Conservation (phyloP, 2,113 vertebrate species). For the Macquaria australasica region DNA sequence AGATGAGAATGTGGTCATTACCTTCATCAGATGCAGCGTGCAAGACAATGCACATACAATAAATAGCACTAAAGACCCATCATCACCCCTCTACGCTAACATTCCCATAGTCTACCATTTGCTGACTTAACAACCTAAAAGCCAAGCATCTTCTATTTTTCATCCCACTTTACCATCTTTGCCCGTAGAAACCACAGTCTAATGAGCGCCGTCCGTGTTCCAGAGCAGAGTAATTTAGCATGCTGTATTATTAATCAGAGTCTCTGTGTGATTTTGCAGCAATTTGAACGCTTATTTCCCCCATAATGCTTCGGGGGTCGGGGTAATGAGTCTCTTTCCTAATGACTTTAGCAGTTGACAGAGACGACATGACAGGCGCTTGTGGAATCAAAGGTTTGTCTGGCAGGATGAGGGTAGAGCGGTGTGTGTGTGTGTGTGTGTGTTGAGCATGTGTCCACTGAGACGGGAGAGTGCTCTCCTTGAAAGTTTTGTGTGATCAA, state of each 20-base stretch:
- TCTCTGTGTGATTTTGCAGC: conserved; percentile 76
- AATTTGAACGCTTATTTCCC: conserved; percentile 77
- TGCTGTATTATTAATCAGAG: conserved; percentile 80
- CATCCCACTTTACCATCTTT: conserved; percentile 45
- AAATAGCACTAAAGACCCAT: conserved; percentile 2
- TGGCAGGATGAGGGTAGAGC: conserved; percentile 33
- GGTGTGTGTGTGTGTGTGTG: conserved; percentile 24
- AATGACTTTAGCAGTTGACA: conserved; percentile 72
- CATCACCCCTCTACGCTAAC: neutral
- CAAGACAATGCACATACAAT: neutral
- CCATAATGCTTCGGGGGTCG: conserved; percentile 64
- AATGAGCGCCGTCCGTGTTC: conserved; percentile 59
- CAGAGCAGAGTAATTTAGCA: conserved; percentile 67
- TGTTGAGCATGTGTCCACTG: conserved; percentile 40
- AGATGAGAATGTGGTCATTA: conserved; percentile 15
- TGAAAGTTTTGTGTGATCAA: conserved; percentile 57
- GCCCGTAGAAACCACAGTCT: conserved; percentile 55
- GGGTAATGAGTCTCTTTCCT: conserved; percentile 76
- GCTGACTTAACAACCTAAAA: conserved; percentile 33
- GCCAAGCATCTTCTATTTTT: conserved; percentile 37
- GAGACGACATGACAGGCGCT: conserved; percentile 67
- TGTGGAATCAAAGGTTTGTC: conserved; percentile 75
- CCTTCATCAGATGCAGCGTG: conserved; percentile 6
- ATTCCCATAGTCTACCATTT: conserved; percentile 14
- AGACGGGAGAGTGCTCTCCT: conserved; percentile 43